Percentiles rank a stretch among this genome's conserved stretches.
Evolutionary conservation across 2,113 vertebrate species (phyloP).

Genomic region (Typhlomys cinereus): DNA sequence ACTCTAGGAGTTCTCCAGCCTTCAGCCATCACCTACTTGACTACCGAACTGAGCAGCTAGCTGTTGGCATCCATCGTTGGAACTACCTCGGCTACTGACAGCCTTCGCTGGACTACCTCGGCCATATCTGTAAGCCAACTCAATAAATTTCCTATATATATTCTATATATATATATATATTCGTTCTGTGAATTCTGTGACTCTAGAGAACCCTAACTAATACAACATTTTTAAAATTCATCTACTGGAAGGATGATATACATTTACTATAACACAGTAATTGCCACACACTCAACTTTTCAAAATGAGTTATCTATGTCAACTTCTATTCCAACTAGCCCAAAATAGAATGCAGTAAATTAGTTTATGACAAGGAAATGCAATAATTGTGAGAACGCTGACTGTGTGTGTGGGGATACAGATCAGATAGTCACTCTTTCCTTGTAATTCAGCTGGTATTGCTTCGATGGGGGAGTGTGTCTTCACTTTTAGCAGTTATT

Average conservation of each 20-base stretch:
- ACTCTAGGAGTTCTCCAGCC: too few species aligned
- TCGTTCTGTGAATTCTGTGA: too few species aligned
- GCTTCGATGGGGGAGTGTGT: not conserved
- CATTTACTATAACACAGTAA: conserved; percentile 6
- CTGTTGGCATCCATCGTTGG: too few species aligned
- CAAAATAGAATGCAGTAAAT: not conserved
- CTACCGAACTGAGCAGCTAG: too few species aligned
- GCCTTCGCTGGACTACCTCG: too few species aligned
- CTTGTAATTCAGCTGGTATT: not conserved
- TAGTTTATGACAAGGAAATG: not conserved
- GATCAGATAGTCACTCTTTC: not conserved
- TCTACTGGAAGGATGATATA: not conserved
- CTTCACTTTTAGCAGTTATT: not conserved
- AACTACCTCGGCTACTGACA: too few species aligned
- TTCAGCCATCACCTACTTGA: too few species aligned
- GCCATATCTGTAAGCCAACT: too few species aligned
- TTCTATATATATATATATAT: too few species aligned
- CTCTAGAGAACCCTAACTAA: too few species aligned
- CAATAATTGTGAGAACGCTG: not conserved
- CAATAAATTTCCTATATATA: too few species aligned
- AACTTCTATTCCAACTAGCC: not conserved
- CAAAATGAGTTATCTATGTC: not conserved
- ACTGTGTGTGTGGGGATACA: not conserved
- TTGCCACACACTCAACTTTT: not conserved
- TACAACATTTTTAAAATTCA: conserved; percentile 14